Evolutionary conservation across 2,113 vertebrate species (phyloP).

Genomic region (Sphyrna mokarran): DNA sequence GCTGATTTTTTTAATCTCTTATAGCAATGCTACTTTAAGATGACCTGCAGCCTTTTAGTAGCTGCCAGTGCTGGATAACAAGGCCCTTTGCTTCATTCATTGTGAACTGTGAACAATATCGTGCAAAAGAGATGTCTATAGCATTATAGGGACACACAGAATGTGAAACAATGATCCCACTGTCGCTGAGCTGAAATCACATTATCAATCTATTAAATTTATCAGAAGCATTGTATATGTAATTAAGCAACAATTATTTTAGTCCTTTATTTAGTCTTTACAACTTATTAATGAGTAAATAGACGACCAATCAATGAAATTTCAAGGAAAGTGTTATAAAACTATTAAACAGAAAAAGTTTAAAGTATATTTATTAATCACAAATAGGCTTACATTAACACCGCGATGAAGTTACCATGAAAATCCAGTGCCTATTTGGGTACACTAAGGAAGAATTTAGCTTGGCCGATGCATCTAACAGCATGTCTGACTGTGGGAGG

Average conservation of each 20-base stretch:
- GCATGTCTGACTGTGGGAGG: too few relatives aligned
- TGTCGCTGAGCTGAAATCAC: background rate
- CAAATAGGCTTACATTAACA: too few relatives aligned
- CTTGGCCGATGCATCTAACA: too few relatives aligned
- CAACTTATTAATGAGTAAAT: background rate
- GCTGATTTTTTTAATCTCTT: background rate
- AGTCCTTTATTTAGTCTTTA: background rate
- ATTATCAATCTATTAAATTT: background rate
- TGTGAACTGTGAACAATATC: background rate
- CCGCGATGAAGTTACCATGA: too few relatives aligned
- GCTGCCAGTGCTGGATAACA: background rate
- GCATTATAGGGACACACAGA: background rate
- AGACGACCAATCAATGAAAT: background rate
- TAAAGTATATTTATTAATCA: too few relatives aligned
- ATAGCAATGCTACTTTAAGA: background rate
- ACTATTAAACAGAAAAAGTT: background rate
- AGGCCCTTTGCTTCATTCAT: background rate
- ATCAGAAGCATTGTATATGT: background rate
- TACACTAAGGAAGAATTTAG: too few relatives aligned
- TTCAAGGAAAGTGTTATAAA: background rate
- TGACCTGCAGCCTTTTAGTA: background rate
- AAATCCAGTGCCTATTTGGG: too few relatives aligned
- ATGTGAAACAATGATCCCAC: background rate
- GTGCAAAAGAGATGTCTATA: background rate
- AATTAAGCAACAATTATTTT: background rate